Evolutionary conservation across 2,113 vertebrate species (phyloP).

Genomic region (Leptocoma aspasia): DNA sequence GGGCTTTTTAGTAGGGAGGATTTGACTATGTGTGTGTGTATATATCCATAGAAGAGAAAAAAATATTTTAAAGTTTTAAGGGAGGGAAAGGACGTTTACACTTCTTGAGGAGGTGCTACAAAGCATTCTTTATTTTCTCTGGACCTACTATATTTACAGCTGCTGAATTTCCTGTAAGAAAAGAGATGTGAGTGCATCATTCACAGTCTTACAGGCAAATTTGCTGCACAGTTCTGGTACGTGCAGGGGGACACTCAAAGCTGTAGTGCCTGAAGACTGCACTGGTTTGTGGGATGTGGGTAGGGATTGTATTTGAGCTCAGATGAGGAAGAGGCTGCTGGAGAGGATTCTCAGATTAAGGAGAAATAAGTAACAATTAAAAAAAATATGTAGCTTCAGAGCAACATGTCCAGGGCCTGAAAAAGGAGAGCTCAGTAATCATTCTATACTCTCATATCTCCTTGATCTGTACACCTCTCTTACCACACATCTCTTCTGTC

Average conservation of each 20-base stretch:
- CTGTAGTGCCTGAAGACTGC: not conserved
- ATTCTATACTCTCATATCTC: not conserved
- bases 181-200: not conserved
- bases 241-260: not conserved
- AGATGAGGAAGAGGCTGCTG: not conserved
- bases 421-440: not conserved
- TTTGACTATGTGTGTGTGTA: not conserved
- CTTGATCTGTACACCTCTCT: not conserved
- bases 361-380: not conserved
- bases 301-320: not conserved
- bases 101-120: not conserved
- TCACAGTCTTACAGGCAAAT: not conserved
- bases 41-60: not conserved
- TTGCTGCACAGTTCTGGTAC: not conserved
- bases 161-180: constrained; percentile 6
- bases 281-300: not conserved
- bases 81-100: not conserved
- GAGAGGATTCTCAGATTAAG: not conserved
- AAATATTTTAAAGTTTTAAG: not conserved
- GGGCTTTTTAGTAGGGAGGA: not conserved
- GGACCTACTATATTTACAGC: not conserved
- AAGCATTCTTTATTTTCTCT: not conserved
- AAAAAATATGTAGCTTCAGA: not conserved
- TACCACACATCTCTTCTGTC: not conserved
- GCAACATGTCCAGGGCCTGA: not conserved